A percentile compares a stretch with the other conserved stretches of the same genome.
Evolutionary conservation across 2,888 invertebrate genomes (phyloP).

Genomic region (Acanthoscelides obtectus): DNA sequence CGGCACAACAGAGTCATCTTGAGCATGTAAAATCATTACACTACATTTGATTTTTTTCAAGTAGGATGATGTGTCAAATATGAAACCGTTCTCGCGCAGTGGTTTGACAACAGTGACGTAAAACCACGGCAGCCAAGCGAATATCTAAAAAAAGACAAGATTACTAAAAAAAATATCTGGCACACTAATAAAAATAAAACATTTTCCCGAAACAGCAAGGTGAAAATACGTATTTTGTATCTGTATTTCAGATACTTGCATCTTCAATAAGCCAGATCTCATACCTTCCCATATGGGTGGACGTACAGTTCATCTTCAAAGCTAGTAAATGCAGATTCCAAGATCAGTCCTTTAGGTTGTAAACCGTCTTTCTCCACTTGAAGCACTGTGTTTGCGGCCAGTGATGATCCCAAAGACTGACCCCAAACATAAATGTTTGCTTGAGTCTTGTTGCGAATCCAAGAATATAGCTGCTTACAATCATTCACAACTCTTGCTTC

Average conservation of each 20-base stretch:
- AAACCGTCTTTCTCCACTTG: conserved; percentile 20
- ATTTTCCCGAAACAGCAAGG: no score
- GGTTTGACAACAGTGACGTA: conserved; percentile 72
- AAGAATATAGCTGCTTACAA: conserved; percentile 37
- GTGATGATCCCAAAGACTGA: conserved; percentile 40
- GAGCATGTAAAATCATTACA: conserved; percentile 84
- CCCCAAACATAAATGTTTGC: conserved; percentile 42
- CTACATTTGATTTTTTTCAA: conserved; percentile 63
- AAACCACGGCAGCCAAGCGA: conserved; percentile 82
- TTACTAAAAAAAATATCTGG: background rate
- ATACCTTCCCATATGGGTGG: conserved; percentile 37
- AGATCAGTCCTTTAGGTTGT: conserved; percentile 32
- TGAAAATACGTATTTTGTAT: no score
- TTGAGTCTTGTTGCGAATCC: conserved; percentile 32
- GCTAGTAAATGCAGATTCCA: conserved; percentile 39
- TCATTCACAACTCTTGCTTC: conserved; percentile 40
- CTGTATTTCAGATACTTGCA: background rate
- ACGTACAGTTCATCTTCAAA: conserved; percentile 36
- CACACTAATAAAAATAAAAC: background rate
- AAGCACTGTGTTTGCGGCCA: conserved; percentile 35
- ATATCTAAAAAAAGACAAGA: conserved; percentile 50
- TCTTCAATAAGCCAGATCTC: no score
- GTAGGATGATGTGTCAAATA: conserved; percentile 75
- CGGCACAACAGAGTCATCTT: conserved; percentile 86
- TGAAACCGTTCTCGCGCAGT: conserved; percentile 65